phyloP scores from a whole-genome alignment of 2,888 invertebrate species.

The Agrochola circellaris region DNA sequence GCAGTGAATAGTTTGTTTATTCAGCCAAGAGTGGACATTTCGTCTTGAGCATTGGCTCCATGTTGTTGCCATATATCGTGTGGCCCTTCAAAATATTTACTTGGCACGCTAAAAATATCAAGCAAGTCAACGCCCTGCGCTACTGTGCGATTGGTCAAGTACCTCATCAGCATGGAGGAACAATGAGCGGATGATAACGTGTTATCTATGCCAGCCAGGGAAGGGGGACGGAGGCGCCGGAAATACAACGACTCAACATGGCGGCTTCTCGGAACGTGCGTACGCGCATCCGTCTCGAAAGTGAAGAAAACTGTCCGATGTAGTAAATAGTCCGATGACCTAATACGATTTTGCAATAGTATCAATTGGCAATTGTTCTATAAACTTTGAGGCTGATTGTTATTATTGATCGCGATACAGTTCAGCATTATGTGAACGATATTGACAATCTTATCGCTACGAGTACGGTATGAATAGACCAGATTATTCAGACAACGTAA shows the following conservation, averaged over 20 bases:
- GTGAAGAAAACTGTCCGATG: conserved; percentile 70
- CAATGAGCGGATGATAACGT: conserved; percentile 90
- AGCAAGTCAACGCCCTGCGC: conserved; percentile 83
- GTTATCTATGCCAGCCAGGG: conserved; percentile 82
- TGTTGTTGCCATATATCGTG: conserved; percentile 41
- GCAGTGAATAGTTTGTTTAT: conserved; percentile 19
- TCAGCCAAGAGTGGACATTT: conserved; percentile 19
- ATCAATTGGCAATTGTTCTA: conserved; percentile 33
- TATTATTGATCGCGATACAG: conserved; percentile 37
- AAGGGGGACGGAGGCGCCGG: conserved; percentile 80
- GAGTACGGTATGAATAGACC: conserved; percentile 43
- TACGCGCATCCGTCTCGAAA: conserved; percentile 74
- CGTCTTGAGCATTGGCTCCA: conserved; percentile 22
- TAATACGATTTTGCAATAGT: conserved; percentile 57
- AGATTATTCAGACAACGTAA: conserved; percentile 58
- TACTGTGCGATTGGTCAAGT: conserved; percentile 78
- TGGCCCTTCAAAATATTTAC: conserved; percentile 67
- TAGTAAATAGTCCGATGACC: conserved; percentile 60
- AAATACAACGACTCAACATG: conserved; percentile 79
- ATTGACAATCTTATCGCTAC: conserved; percentile 61
- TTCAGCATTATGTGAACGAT: conserved; percentile 53
- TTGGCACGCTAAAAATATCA: conserved; percentile 76
- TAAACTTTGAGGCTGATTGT: conserved; percentile 38
- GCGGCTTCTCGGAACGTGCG: conserved; percentile 81
- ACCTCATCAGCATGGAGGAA: conserved; percentile 85